phyloP scores from a whole-genome alignment of 2,113 vertebrate species.

The Myrmophylax atrothorax region DNA sequence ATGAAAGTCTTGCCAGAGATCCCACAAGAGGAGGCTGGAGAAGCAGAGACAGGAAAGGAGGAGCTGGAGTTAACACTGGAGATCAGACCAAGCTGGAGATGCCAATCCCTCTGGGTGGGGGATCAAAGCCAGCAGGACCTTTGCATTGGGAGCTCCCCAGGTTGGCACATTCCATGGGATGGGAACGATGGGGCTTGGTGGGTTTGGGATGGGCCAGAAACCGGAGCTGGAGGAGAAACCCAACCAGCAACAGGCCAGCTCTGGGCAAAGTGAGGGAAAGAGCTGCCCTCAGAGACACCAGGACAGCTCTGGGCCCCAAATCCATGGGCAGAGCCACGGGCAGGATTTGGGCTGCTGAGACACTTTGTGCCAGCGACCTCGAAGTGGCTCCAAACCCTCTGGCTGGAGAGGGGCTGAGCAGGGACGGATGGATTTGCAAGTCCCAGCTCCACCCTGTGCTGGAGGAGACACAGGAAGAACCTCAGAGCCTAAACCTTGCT shows the following conservation, averaged over 20 bases:
- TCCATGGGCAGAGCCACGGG: rapidly evolving
- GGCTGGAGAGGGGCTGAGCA: not conserved
- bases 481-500: not conserved
- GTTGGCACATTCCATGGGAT: rapidly evolving
- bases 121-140: not conserved
- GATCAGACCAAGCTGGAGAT: not conserved
- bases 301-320: not conserved
- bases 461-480: not conserved
- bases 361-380: not conserved
- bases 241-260: not conserved
- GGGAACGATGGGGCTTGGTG: not conserved
- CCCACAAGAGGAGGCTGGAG: rapidly evolving
- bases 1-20: not conserved
- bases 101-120: not conserved
- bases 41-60: not conserved
- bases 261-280: rapidly evolving
- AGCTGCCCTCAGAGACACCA: not conserved
- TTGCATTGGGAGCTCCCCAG: not conserved
- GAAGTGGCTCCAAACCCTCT: not conserved
- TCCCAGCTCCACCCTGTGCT: not conserved
- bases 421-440: not conserved
- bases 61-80: not conserved
- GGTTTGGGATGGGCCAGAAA: not conserved
- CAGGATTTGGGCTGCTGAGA: not conserved
- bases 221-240: not conserved